A percentile compares a stretch with the other conserved stretches of the same genome.
phyloP scores from a whole-genome alignment of 1,140 invertebrate genomes.

The Paracyclopina nana region DNA sequence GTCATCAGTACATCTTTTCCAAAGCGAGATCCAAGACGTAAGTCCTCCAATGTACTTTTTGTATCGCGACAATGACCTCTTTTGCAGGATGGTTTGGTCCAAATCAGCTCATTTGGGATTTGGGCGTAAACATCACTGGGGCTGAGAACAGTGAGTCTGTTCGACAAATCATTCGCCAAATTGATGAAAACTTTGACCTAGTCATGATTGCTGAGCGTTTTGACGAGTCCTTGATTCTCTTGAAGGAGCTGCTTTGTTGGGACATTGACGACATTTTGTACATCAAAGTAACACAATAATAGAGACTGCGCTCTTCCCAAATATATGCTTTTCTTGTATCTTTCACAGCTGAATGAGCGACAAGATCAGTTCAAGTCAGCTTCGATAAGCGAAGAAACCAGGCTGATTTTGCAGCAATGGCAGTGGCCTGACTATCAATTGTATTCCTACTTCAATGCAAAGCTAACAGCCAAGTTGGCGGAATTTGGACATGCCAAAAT shows the following conservation, averaged over 20 bases:
- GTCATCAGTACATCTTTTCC: too few species aligned
- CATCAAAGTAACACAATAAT: too few species aligned
- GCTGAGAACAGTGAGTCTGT: background rate
- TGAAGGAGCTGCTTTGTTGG: slow-evolving; percentile 31
- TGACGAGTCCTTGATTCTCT: slow-evolving; percentile 33
- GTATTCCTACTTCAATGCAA: slow-evolving; percentile 20
- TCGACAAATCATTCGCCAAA: slow-evolving; percentile 19
- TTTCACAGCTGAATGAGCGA: slow-evolving; percentile 25
- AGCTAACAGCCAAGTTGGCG: too few species aligned
- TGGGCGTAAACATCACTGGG: background rate
- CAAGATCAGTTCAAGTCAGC: slow-evolving; percentile 6
- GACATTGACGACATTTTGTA: slow-evolving; percentile 28
- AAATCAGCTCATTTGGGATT: slow-evolving; percentile 8
- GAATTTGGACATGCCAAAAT: too few species aligned
- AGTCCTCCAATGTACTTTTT: too few species aligned
- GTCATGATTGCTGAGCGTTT: slow-evolving; percentile 34
- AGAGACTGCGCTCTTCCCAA: too few species aligned
- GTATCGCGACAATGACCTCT: too few species aligned
- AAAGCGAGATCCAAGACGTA: too few species aligned
- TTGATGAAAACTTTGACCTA: slow-evolving; percentile 29
- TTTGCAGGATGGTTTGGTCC: background rate
- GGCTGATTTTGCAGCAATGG: slow-evolving; percentile 17
- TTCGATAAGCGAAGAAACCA: slow-evolving; percentile 8
- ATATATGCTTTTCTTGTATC: too few species aligned
- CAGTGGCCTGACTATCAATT: slow-evolving; percentile 18